phyloP scores from a whole-genome alignment of 2,797 vertebrate species.

The Mycteria americana region DNA sequence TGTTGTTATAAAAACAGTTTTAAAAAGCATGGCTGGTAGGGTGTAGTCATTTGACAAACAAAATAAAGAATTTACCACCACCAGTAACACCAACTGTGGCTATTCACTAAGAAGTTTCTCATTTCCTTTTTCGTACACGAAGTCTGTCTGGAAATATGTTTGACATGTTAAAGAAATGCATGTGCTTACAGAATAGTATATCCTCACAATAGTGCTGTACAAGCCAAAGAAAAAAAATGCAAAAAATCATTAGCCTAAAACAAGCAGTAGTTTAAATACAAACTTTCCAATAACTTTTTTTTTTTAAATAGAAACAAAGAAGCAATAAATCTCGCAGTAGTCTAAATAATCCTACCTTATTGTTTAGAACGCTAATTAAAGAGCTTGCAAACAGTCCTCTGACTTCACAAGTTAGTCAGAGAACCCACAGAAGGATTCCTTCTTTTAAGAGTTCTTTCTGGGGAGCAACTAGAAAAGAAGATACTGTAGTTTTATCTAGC shows the following conservation, averaged over 20 bases:
- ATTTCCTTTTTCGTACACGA: neutral
- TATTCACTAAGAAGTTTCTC: neutral
- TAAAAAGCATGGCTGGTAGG: constrained; percentile 15
- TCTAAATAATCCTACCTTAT: neutral
- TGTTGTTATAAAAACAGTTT: constrained; percentile 18
- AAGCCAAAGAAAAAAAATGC: neutral
- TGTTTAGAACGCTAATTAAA: neutral
- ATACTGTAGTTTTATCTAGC: neutral
- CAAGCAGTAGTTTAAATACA: neutral
- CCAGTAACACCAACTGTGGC: neutral
- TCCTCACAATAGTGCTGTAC: neutral
- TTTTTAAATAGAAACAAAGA: neutral
- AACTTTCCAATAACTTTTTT: neutral
- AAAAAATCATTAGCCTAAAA: neutral
- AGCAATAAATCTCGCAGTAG: neutral
- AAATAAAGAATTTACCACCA: constrained; percentile 13
- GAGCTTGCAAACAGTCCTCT: neutral
- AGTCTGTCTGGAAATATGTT: constrained; percentile 11
- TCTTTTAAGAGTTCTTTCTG: neutral
- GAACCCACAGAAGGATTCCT: neutral
- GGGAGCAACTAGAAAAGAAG: neutral
- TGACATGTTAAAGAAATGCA: constrained; percentile 11
- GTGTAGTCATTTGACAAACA: constrained; percentile 30
- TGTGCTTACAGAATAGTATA: neutral
- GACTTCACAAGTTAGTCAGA: neutral